phyloP scores from a whole-genome alignment of 2,797 vertebrate species.

The Karalla daura region DNA sequence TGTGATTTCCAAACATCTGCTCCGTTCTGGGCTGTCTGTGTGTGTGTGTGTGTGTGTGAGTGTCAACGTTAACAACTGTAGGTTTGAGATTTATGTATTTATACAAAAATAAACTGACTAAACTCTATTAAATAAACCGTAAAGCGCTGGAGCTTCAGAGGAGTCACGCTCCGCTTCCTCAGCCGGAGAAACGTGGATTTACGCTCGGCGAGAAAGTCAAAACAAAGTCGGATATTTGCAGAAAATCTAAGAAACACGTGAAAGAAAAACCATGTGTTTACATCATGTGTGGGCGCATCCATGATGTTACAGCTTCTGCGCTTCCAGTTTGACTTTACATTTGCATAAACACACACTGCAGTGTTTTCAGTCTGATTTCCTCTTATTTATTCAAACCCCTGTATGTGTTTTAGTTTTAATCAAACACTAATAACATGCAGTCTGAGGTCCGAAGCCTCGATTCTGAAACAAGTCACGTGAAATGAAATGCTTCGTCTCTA shows the following conservation, averaged over 20 bases:
- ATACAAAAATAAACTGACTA: constrained; percentile 1
- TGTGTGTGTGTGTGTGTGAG: too few species aligned
- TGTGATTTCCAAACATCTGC: constrained; percentile 32
- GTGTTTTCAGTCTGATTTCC: too few species aligned
- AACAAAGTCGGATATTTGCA: not conserved
- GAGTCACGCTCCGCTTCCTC: not conserved
- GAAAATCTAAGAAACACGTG: not conserved
- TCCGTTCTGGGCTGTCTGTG: constrained; percentile 3
- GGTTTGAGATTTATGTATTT: constrained; percentile 17
- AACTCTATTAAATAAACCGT: not conserved
- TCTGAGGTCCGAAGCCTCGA: too few species aligned
- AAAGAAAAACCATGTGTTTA: not conserved
- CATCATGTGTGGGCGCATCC: not conserved
- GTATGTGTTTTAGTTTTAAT: too few species aligned
- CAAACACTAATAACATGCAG: too few species aligned
- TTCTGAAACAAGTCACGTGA: too few species aligned
- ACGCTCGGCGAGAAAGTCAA: not conserved
- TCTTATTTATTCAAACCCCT: too few species aligned
- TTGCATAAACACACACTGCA: too few species aligned
- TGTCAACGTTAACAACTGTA: too few species aligned
- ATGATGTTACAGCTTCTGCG: not conserved
- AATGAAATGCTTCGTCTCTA: not conserved
- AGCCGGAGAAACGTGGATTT: constrained; percentile 5
- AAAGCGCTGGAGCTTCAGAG: not conserved
- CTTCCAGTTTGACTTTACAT: not conserved